Percentiles rank a stretch among this genome's conserved stretches.
These are phyloP conservation scores for Beris morrisii DNA, from an alignment of 2,888 invertebrate species.

Conservation along the genomic window DNA sequence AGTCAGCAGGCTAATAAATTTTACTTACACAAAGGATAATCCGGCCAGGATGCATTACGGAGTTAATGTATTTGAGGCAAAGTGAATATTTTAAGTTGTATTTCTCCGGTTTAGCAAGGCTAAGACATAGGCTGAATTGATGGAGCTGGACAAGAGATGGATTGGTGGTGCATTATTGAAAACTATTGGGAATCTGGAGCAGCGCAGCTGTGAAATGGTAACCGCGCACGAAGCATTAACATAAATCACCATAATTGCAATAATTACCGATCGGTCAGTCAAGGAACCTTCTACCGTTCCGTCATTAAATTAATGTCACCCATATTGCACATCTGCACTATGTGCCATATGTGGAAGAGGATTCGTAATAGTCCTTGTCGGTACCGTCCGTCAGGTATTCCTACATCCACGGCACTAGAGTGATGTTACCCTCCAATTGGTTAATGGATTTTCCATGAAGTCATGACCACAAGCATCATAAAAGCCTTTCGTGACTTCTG, in stretches of 20 bases:
- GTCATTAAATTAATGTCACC: slow-evolving; percentile 26
- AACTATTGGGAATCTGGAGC: too few relatives aligned
- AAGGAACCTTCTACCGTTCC: neutral
- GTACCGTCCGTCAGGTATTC: neutral
- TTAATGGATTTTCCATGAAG: slow-evolving; percentile 24
- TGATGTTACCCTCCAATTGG: slow-evolving; percentile 13
- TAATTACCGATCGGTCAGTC: slow-evolving; percentile 10
- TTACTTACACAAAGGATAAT: slow-evolving; percentile 23
- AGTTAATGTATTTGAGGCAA: slow-evolving; percentile 3
- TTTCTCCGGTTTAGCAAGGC: too few relatives aligned
- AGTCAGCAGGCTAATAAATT: slow-evolving; percentile 12
- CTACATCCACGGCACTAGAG: neutral
- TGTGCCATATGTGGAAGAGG: neutral
- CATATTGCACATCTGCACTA: slow-evolving; percentile 2
- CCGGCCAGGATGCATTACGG: slow-evolving; percentile 19
- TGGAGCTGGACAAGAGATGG: too few relatives aligned
- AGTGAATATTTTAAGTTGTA: slow-evolving; percentile 11
- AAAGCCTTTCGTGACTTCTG: neutral
- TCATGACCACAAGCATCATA: neutral
- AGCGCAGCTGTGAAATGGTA: too few relatives aligned
- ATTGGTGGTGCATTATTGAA: too few relatives aligned
- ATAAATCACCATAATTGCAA: slow-evolving; percentile 23
- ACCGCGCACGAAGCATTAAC: neutral
- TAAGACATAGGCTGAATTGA: too few relatives aligned
- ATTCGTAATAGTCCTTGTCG: neutral